A percentile compares a stretch with the other conserved stretches of the same genome.
These are phyloP conservation scores for Nesometra sesokonis DNA, from an alignment of 35 echinoderm and acorn worm genomes.

Conservation along the genomic window DNA sequence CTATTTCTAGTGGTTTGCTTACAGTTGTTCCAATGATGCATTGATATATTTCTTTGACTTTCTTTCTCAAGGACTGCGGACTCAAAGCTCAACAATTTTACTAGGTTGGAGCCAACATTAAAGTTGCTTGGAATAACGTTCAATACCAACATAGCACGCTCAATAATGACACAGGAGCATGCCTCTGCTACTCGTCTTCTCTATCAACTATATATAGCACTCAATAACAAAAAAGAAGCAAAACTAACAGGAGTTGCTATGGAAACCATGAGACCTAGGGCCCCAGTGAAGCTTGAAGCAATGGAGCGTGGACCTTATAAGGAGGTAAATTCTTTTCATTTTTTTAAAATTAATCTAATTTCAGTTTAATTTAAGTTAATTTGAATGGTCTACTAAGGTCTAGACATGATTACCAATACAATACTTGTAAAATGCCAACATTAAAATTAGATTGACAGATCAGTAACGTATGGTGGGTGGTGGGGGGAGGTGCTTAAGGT, in stretches of 20 bases:
- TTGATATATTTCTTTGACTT: not conserved
- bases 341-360: not conserved
- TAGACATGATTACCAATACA: no score
- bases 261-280: conserved; percentile 84
- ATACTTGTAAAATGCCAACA: no score
- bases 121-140: conserved; percentile 81
- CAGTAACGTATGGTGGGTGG: no score
- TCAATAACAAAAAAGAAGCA: conserved; percentile 83
- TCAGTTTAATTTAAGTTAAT: not conserved
- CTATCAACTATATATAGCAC: conserved; percentile 87
- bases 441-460: no score
- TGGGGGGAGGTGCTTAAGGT: no score
- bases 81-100: conserved; percentile 99
- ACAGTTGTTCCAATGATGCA: no score
- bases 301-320: conserved; percentile 79
- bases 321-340: conserved; percentile 32
- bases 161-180: conserved; percentile 79
- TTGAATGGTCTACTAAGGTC: not conserved
- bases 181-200: conserved; percentile 77
- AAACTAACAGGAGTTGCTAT: conserved; percentile 83
- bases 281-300: conserved; percentile 92
- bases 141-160: conserved; percentile 70
- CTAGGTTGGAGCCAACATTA: conserved; percentile 84
- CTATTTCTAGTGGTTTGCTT: no score
- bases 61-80: conserved; percentile 58